Base-by-base conservation (phyloP, 2,888 invertebrate species). In the Hirudinaria manillensis region DNA sequence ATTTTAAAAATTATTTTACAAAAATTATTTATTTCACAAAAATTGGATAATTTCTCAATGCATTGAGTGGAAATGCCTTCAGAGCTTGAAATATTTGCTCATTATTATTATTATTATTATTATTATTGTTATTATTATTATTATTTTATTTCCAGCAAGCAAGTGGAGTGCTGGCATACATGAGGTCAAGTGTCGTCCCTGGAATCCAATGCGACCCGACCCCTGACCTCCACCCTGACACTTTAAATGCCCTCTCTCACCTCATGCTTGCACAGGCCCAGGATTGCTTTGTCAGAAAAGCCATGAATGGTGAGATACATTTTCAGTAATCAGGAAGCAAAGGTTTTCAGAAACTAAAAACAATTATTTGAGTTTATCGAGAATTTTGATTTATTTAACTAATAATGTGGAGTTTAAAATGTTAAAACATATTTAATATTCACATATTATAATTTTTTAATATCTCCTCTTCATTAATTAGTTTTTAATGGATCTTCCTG, bases 251-350 rank as follows among this genome's bases (percentile, higher is more conserved):
- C 53, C 88, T 99, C 34, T 89, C 92, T 74, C 89, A 91, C 70
- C 81, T 99, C 72, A 96, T 97, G 95, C 87, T 98, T 70, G 97
- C 99, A 24, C 98, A 99, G 87, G 98, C 95, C 13, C 99, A 99
- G 87, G 99, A 99, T 87, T 92, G 94, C 79, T 93, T 98, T 85
- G 93, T 94, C 70, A 90, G 91, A 83, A 99, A 99, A 87, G 96
- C 97, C 65, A 84, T 85, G 29, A 83, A 83, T 79, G 87, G 87
- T 87, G 77, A 51, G 75, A 70, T 7, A 45, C 13, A 36, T n/a
- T 56, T 6, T 36, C 36, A 6, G 36, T 36, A n/a, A n/a, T n/a
- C 10, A 36, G 0, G 34, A 38, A 61, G 1, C 45, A 45, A 45
- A 36, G 36, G 3, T 36, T 36, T 45, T 45, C 45, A n/a, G n/a